Conservation (phyloP, 2,797 vertebrate genomes). For the Holocentrus rufus region DNA sequence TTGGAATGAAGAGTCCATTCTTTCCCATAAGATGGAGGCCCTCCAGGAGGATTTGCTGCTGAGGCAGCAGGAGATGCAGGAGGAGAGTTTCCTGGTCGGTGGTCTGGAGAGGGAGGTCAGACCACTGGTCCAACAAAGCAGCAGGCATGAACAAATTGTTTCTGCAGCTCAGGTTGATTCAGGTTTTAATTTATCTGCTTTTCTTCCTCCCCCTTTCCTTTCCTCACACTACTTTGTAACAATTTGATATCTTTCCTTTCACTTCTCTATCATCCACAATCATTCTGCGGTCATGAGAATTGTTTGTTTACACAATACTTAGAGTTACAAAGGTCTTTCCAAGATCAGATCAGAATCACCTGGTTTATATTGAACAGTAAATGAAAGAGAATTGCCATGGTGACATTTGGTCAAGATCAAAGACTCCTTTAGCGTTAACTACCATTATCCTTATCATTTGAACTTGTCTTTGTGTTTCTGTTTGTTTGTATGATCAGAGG, state of each 20-base stretch:
- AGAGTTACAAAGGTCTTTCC: too few relatives aligned
- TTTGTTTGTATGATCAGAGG: slow-evolving; percentile 60
- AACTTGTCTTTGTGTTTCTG: slow-evolving; percentile 23
- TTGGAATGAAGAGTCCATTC: too few relatives aligned
- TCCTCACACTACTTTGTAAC: too few relatives aligned
- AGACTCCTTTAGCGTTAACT: too few relatives aligned
- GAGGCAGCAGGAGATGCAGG: slow-evolving; percentile 86
- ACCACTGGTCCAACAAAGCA: slow-evolving; percentile 80
- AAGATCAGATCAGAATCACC: too few relatives aligned
- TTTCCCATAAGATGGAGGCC: slow-evolving; percentile 82
- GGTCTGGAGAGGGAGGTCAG: slow-evolving; percentile 85
- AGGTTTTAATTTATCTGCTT: background rate
- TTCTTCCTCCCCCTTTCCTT: background rate
- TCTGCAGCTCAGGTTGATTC: slow-evolving; percentile 82
- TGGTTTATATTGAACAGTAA: too few relatives aligned
- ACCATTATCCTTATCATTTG: background rate
- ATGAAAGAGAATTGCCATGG: too few relatives aligned
- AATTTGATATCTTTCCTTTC: too few relatives aligned
- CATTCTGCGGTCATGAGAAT: too few relatives aligned
- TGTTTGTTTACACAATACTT: too few relatives aligned
- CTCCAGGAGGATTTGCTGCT: slow-evolving; percentile 84
- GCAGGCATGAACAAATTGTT: slow-evolving; percentile 81
- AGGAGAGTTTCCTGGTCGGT: slow-evolving; percentile 80
- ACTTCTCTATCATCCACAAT: too few relatives aligned
- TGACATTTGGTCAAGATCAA: too few relatives aligned